Percentiles rank a stretch among this genome's conserved stretches.
Conservation (phyloP, 2,888 invertebrate genomes). For the Aporophyla lueneburgensis region DNA sequence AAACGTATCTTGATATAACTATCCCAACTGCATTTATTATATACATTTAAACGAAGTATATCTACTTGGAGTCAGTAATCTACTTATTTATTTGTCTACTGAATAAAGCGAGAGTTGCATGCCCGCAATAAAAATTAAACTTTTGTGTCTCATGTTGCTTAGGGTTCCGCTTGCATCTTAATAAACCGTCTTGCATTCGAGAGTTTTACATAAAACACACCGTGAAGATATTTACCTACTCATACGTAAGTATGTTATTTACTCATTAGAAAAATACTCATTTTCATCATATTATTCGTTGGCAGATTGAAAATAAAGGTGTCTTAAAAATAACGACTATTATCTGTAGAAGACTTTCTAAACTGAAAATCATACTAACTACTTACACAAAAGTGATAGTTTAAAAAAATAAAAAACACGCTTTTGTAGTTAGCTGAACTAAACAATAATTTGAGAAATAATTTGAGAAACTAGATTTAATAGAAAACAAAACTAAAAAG, state of each 20-base stretch:
- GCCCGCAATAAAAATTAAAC: constrained; percentile 66
- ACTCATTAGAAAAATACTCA: neutral
- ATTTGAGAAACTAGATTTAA: too few species aligned
- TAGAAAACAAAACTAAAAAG: too few species aligned
- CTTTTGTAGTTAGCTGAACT: too few species aligned
- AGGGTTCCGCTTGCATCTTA: constrained; percentile 27
- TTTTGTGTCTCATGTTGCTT: constrained; percentile 59
- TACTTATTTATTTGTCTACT: constrained; percentile 58
- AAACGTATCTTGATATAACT: constrained; percentile 27
- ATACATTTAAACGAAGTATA: constrained; percentile 47
- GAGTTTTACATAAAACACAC: neutral
- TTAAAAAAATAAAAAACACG: too few species aligned
- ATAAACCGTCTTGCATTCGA: neutral
- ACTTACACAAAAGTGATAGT: too few species aligned
- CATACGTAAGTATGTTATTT: neutral
- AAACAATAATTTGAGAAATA: too few species aligned
- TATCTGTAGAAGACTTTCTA: neutral
- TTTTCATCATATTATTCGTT: neutral
- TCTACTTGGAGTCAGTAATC: constrained; percentile 48
- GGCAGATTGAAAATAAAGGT: neutral
- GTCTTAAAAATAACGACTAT: neutral
- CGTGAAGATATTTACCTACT: neutral
- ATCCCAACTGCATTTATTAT: neutral
- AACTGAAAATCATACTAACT: neutral
- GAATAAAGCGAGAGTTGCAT: constrained; percentile 62